A percentile compares a stretch with the other conserved stretches of the same genome.
Conservation (phyloP, 2,888 invertebrate genomes). For the Hypercompe scribonia region DNA sequence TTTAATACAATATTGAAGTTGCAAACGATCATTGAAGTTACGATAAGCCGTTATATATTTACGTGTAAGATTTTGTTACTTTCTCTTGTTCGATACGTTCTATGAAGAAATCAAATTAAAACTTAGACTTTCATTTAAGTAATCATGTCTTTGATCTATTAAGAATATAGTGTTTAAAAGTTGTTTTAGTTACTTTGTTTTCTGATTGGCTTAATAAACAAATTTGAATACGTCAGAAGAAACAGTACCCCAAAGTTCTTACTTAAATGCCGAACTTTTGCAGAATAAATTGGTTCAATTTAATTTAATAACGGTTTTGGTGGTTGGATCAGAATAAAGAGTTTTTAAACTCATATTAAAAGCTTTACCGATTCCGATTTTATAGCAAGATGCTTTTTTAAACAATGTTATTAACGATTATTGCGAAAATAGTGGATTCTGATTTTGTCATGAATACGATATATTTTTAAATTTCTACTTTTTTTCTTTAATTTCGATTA, state of each 20-base stretch:
- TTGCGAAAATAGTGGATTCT: not conserved
- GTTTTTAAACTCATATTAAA: slow-evolving; percentile 7
- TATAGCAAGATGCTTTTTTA: not conserved
- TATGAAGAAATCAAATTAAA: not conserved
- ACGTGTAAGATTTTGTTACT: not conserved
- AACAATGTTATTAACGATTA: not conserved
- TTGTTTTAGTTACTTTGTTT: not conserved
- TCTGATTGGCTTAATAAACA: slow-evolving; percentile 4
- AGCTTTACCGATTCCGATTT: not conserved
- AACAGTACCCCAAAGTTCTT: slow-evolving; percentile 1
- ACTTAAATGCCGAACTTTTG: slow-evolving; percentile 9
- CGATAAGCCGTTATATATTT: not conserved
- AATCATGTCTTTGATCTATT: slow-evolving; percentile 1
- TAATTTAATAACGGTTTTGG: slow-evolving; percentile 2
- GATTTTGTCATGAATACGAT: not conserved
- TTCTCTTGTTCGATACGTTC: not conserved
- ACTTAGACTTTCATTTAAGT: not conserved
- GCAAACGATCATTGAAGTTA: not conserved
- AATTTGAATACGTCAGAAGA: slow-evolving; percentile 9
- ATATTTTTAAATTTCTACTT: not conserved
- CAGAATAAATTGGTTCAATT: slow-evolving; percentile 13
- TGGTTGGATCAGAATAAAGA: slow-evolving; percentile 11
- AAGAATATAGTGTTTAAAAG: not conserved
- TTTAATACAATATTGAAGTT: not conserved
- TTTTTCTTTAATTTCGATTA: not conserved